Evolutionary conservation across 2,113 vertebrate species (phyloP), one percentile per base, ranked within the genome.

Genomic region (Macroglossus sobrinus): DNA sequence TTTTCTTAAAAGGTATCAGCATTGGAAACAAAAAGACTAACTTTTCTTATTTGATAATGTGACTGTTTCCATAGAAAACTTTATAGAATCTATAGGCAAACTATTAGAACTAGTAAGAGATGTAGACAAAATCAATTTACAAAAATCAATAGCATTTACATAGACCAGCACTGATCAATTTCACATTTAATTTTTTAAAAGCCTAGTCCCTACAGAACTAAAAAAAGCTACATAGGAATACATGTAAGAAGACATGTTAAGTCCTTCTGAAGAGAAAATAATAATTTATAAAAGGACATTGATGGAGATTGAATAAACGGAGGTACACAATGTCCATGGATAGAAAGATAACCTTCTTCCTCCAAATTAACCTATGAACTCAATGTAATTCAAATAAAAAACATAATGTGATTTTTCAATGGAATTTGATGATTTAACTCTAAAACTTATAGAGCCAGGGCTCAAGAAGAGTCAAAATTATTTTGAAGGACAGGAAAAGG

Each of bases 21-120:
- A 84, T 4, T 94, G 57, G 43, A 80, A 93, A 86, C 45, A n/a
- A 90, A 89, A 45, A 87, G 16, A 84, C 11, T 89, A 91, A 84
- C 15, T 88, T 80, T 88, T 80, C 53, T 84, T 92, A 92, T 40
- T 94, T 86, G 30, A 80, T 38, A 63, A 38, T 30, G 43, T 76
- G 24, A 72, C 86, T 85, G 4, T 47, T 57, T 84, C 45, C 59
- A 66, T 11, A 59, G 38, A 87, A 96, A 96, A 47, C 35, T 5
- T 59, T 66, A 57, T 35, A 57, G 71, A 59, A 72, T n/a, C 45
- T 80, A 84, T 4, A 93, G n/a, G 57, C 33, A 91, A 93, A 95
- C 28, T 43, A 69, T 57, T 78, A 94, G 28, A 95, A 94, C 35
- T 87, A 84, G 55, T 45, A 79, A 96, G 61, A 79, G 6, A 89